Percentiles rank a stretch among this genome's conserved stretches.
These are phyloP conservation scores for Rhodinocichla rosea DNA, from an alignment of 2,113 vertebrate species.

Conservation along the genomic window DNA sequence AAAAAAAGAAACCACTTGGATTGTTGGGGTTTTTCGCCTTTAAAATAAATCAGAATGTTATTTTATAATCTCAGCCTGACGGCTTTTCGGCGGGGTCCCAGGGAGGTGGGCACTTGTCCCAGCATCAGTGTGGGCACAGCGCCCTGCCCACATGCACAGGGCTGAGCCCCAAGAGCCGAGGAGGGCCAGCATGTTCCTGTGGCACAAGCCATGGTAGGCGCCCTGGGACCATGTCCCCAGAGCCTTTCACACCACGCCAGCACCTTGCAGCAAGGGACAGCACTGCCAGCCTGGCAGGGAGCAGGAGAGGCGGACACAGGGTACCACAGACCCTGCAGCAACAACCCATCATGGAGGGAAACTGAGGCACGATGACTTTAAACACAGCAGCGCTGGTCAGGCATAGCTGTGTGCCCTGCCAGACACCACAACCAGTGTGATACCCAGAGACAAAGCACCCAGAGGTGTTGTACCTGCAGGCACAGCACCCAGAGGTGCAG, in stretches of 20 bases:
- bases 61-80: neutral
- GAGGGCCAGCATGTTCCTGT: neutral
- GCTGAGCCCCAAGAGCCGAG: neutral
- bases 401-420: fast-evolving
- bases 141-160: fast-evolving
- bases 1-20: fast-evolving
- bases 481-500: neutral
- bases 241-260: neutral
- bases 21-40: neutral
- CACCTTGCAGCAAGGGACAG: neutral
- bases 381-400: neutral
- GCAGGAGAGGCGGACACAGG: neutral
- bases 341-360: fast-evolving
- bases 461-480: neutral
- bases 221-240: fast-evolving
- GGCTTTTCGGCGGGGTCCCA: neutral
- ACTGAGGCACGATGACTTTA: neutral
- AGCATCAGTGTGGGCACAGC: neutral
- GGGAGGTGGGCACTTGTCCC: neutral
- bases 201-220: neutral
- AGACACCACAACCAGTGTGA: neutral
- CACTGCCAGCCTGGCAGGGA: neutral
- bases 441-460: neutral
- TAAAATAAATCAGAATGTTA: neutral
- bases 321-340: neutral